Conservation (phyloP, 2,888 invertebrate genomes). For the Lycophotia porphyrea region DNA sequence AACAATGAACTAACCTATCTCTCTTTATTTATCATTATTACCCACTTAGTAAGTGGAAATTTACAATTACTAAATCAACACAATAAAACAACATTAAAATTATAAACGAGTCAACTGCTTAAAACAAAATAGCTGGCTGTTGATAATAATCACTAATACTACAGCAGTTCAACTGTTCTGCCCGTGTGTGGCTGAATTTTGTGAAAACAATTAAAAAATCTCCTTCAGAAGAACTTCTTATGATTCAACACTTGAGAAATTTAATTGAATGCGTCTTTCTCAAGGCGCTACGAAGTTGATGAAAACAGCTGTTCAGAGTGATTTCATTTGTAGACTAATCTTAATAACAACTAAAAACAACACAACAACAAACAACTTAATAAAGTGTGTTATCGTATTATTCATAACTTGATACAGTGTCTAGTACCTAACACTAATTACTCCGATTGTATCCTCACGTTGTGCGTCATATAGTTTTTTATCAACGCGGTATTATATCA, state of each 20-base stretch:
- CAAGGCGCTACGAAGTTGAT: neutral
- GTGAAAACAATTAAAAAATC: neutral
- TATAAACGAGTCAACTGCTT: constrained; percentile 22
- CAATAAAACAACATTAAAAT: constrained; percentile 25
- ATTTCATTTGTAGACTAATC: neutral
- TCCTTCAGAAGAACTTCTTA: neutral
- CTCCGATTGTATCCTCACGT: neutral
- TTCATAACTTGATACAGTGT: no score
- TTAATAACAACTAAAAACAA: no score
- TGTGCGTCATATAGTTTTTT: constrained; percentile 50
- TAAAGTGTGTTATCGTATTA: no score
- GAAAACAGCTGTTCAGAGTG: neutral
- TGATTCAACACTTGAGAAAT: neutral
- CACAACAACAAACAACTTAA: no score
- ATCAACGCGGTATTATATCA: constrained; percentile 50
- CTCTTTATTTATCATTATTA: constrained; percentile 8
- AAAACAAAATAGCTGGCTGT: neutral
- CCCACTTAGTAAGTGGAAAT: constrained; percentile 35
- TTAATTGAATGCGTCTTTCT: neutral
- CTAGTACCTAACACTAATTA: constrained; percentile 23
- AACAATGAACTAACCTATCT: constrained; percentile 18
- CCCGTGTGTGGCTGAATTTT: neutral
- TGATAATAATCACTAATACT: constrained; percentile 22
- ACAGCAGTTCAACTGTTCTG: neutral
- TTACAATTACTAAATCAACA: constrained; percentile 30